Evolutionary conservation across 2,113 vertebrate species (phyloP), one percentile per base, ranked within the genome.

Genomic region (Ploceus nigricollis): DNA sequence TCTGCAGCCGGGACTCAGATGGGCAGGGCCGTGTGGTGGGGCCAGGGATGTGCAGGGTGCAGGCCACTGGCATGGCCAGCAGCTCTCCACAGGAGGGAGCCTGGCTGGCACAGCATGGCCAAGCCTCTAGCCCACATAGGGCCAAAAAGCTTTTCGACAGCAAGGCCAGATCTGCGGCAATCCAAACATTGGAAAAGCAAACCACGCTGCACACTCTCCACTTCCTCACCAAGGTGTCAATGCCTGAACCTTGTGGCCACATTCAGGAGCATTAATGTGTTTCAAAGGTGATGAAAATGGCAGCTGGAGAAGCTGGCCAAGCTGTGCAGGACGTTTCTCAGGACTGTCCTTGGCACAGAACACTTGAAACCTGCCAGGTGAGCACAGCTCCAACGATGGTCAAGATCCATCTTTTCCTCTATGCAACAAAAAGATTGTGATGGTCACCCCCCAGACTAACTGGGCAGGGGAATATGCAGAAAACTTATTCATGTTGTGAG

Each of bases 381-480:
- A 95, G 47, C 56, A 45, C 35, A 58, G 28, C 13, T 12, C 8
- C 1, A 1, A 0, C 0, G 0, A 81, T 11, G 30, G 24, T 54
- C 28, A 53, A 89, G 42, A 87, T 68, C 60, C 7, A 11, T 58
- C 42, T 68, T 40, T 68, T 35, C 31, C 22, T 77, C 33, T 63
- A 4, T 50, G 12, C 42, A 72, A 56, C 6, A 73, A 50, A 71
- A 83, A 63, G 75, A 25, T 30, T 0, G 31, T 21, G 15, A 87
- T 10, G 15, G 27, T 61, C 58, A 73, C 11, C 15, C 77, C 28
- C 15, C 21, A 58, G 33, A 35, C 12, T 10, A 75, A 90, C 50
- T 40, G 58, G 23, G 15, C 20, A 72, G 30, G 11, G 42, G 40
- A 58, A 70, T 33, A 40, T 40, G n/a, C 48, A 72, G 48, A 65